Conservation (phyloP, 23 tunicate species). For the Trididemnum clinides region DNA sequence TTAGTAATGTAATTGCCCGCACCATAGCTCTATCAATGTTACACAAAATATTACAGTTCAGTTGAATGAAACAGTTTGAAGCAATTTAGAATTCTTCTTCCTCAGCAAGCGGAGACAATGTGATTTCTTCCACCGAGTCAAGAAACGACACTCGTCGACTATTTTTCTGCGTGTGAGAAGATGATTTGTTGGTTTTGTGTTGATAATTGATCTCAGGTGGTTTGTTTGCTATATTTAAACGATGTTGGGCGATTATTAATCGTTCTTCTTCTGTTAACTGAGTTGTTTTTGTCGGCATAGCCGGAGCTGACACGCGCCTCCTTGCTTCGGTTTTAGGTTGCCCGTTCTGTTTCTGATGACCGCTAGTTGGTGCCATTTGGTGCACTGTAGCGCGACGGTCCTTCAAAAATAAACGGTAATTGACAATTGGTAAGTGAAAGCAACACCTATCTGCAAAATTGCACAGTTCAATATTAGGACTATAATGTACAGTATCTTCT, state of each 20-base stretch:
- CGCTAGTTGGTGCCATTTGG: neutral
- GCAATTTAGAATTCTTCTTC: neutral
- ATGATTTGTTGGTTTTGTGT: neutral
- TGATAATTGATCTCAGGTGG: neutral
- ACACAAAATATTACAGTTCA: too few relatives aligned
- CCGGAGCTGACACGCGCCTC: conserved; percentile 9
- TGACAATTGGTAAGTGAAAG: too few relatives aligned
- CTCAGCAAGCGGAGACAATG: neutral
- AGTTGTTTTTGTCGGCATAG: neutral
- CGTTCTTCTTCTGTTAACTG: conserved; percentile 4
- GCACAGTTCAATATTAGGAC: too few relatives aligned
- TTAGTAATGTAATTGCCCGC: too few relatives aligned
- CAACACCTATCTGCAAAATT: too few relatives aligned
- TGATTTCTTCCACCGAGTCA: neutral
- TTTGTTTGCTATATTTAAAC: neutral
- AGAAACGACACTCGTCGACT: conserved; percentile 12
- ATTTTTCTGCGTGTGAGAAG: neutral
- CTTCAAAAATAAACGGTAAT: too few relatives aligned
- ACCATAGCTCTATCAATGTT: too few relatives aligned
- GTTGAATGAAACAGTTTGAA: too few relatives aligned
- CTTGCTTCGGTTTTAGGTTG: neutral
- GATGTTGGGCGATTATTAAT: neutral
- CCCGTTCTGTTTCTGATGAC: neutral
- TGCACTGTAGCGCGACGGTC: too few relatives aligned
- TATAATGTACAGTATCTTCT: too few relatives aligned